A percentile compares a stretch with the other conserved stretches of the same genome.
Conservation (phyloP, 2,797 vertebrate genomes). For the Phataginus tricuspis region DNA sequence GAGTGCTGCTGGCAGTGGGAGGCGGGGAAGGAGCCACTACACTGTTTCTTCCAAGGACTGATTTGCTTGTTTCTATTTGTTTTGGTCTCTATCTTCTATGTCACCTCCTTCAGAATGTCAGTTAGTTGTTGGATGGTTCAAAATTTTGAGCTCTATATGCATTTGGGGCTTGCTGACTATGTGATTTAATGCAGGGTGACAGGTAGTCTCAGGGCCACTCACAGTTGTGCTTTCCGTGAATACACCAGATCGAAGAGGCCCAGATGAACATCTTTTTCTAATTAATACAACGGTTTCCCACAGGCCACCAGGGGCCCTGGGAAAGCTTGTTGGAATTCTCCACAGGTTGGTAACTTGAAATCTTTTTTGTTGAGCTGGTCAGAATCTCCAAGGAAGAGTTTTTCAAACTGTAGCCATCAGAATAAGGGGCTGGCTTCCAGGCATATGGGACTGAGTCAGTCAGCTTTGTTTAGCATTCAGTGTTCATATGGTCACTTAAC, state of each 20-base stretch:
- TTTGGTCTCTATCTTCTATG: neutral
- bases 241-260: neutral
- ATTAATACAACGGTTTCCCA: neutral
- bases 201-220: neutral
- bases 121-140: neutral
- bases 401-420: neutral
- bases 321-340: neutral
- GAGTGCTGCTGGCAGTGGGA: no score
- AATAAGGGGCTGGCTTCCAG: neutral
- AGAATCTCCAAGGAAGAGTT: neutral
- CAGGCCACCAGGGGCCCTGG: neutral
- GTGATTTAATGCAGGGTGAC: neutral
- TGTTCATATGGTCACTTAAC: neutral
- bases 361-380: neutral
- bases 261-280: neutral
- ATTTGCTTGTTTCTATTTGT: neutral
- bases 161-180: neutral
- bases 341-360: neutral
- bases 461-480: neutral
- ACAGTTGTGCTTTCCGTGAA: neutral
- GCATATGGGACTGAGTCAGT: neutral
- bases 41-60: neutral
- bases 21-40: no score
- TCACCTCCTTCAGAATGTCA: neutral
- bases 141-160: neutral